phyloP scores from a whole-genome alignment of 2,113 vertebrate genomes.

The Smithornis capensis region DNA sequence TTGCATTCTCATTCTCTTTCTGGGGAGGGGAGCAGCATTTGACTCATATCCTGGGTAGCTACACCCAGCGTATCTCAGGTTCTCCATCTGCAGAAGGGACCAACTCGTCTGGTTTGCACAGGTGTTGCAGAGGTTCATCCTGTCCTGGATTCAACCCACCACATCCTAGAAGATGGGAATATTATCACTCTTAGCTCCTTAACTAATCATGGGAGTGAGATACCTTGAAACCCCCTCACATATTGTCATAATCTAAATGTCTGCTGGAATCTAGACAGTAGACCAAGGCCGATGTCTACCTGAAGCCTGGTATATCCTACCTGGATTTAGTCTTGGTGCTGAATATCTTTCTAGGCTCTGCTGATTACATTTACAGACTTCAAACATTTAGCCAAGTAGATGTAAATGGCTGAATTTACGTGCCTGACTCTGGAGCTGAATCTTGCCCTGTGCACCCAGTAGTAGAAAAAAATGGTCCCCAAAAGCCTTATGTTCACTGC shows the following conservation, averaged over 20 bases:
- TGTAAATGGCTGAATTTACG: not conserved
- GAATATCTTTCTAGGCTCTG: not conserved
- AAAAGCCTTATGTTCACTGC: not conserved
- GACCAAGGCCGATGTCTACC: not conserved
- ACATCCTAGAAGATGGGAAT: not conserved
- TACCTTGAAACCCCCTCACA: not conserved
- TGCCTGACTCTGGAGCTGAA: not conserved
- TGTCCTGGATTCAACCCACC: not conserved
- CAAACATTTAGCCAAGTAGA: not conserved
- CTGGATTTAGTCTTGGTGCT: not conserved
- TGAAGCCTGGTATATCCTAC: not conserved
- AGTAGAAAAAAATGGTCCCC: not conserved
- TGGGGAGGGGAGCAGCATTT: not conserved
- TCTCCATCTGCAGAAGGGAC: not conserved
- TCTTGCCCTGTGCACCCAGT: not conserved
- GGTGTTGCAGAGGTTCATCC: not conserved
- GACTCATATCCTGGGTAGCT: slow-evolving; percentile 18
- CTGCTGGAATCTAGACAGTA: not conserved
- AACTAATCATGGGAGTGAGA: not conserved
- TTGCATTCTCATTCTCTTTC: not conserved
- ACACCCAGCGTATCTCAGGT: not conserved
- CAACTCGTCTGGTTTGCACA: not conserved
- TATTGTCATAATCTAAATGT: not conserved
- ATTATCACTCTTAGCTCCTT: not conserved
- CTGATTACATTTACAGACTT: not conserved